Conservation (phyloP, 2,113 vertebrate genomes). For the Siniperca chuatsi region DNA sequence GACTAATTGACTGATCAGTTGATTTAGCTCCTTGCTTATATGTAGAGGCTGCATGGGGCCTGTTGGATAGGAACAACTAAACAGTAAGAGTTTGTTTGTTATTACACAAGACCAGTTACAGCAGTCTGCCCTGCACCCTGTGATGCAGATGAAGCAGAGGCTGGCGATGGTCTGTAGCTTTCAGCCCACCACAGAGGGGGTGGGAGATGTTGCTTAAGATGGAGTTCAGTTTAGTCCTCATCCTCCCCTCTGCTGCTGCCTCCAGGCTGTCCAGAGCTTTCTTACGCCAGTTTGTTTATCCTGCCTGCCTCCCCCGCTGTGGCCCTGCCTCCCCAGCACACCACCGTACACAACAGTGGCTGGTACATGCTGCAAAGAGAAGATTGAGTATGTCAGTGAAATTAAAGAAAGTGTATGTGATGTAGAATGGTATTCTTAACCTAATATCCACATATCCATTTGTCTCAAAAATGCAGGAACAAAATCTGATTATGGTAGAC, state of each 20-base stretch:
- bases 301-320: slow-evolving; percentile 66
- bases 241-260: slow-evolving; percentile 67
- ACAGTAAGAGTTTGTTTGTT: neutral
- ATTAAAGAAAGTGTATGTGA: slow-evolving; percentile 7
- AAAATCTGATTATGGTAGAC: neutral
- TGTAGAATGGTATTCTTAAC: neutral
- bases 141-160: slow-evolving; percentile 45
- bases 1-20: neutral
- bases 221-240: slow-evolving; percentile 52
- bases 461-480: neutral
- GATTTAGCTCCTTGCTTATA: neutral
- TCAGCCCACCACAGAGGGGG: slow-evolving; percentile 69
- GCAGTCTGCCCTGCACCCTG: neutral
- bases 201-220: slow-evolving; percentile 66
- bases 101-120: slow-evolving; percentile 41
- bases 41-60: neutral
- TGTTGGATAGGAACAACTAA: neutral
- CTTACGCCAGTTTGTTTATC: slow-evolving; percentile 66
- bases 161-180: slow-evolving; percentile 58
- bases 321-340: slow-evolving; percentile 44
- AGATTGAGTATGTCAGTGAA: slow-evolving; percentile 21
- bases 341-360: slow-evolving; percentile 28
- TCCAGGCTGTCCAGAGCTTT: slow-evolving; percentile 67
- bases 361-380: slow-evolving; percentile 15
- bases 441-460: neutral